These are phyloP conservation scores for Chaunax sp. DNA, from an alignment of 2,797 vertebrate species.

Conservation along the genomic window DNA sequence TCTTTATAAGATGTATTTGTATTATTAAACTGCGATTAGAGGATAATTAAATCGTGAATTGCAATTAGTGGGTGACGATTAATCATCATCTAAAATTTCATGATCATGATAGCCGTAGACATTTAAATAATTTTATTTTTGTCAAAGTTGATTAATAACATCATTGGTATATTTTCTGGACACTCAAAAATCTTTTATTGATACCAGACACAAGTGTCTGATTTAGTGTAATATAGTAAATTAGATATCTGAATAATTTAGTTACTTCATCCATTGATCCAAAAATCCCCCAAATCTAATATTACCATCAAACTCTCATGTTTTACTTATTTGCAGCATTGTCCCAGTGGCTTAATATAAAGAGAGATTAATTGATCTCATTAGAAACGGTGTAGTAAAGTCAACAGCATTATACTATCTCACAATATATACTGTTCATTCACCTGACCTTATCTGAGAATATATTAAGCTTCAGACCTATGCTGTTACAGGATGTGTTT, in stretches of 20 bases:
- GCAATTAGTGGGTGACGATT: no score
- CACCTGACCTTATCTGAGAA: neutral
- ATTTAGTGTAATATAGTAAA: neutral
- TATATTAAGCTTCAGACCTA: neutral
- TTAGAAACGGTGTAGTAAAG: neutral
- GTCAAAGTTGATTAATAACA: neutral
- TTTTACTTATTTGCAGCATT: no score
- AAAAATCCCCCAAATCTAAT: no score
- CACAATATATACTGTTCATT: neutral
- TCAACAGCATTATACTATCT: neutral
- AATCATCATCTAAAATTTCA: no score
- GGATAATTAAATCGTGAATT: no score
- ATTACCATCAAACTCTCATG: no score
- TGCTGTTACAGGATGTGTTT: constrained; percentile 9
- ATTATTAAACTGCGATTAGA: no score
- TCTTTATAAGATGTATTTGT: no score
- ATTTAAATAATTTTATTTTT: neutral
- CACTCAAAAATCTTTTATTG: neutral
- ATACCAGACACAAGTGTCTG: neutral
- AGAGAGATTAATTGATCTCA: neutral
- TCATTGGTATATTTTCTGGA: neutral
- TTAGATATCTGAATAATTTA: neutral
- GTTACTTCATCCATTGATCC: no score
- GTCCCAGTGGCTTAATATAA: neutral
- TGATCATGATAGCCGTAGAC: no score